phyloP scores from a whole-genome alignment of 2,113 vertebrate genomes.

The Murina feae region DNA sequence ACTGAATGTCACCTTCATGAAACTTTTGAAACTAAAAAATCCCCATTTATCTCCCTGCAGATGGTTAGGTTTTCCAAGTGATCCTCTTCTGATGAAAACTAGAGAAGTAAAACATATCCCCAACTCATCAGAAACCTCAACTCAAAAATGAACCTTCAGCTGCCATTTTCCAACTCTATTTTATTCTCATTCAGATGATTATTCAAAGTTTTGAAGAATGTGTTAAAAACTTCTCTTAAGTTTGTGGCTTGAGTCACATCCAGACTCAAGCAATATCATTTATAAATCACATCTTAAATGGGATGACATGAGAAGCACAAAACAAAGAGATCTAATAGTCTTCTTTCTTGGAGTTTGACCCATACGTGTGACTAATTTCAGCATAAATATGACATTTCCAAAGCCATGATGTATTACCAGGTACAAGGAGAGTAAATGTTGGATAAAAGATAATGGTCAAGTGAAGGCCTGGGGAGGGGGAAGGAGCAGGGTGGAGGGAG shows the following conservation, averaged over 20 bases:
- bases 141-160: not conserved
- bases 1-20: not conserved
- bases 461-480: too few relatives aligned
- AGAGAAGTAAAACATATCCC: not conserved
- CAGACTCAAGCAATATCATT: not conserved
- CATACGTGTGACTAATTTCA: not conserved
- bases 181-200: not conserved
- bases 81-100: conserved; percentile 13
- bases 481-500: too few relatives aligned
- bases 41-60: not conserved
- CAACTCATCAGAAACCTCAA: not conserved
- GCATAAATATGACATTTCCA: not conserved
- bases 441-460: not conserved
- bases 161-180: not conserved
- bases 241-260: not conserved
- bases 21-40: not conserved
- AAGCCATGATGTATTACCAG: not conserved
- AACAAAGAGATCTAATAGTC: not conserved
- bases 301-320: not conserved
- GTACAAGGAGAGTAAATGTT: not conserved
- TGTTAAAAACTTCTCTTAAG: not conserved
- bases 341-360: not conserved
- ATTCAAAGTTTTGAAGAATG: not conserved
- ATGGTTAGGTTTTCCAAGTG: not conserved
- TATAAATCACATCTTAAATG: not conserved